Evolutionary conservation across 2,888 invertebrate genomes (phyloP).

Genomic region (Euphydryas editha): DNA sequence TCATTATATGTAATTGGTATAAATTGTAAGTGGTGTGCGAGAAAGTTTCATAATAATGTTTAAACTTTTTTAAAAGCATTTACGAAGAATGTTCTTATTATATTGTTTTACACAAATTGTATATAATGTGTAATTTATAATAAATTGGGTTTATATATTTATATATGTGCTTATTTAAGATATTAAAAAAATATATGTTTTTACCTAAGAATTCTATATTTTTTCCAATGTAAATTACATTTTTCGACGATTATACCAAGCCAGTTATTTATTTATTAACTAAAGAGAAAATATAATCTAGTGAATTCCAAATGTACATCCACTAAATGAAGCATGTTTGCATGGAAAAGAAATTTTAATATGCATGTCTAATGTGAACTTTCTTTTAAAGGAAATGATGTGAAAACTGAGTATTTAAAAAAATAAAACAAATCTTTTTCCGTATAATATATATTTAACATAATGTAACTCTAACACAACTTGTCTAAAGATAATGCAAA

Average conservation of each 20-base stretch:
- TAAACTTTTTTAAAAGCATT: background rate
- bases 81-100: too few species aligned
- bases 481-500: too few species aligned
- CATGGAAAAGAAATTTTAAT: constrained; percentile 8
- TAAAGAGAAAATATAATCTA: background rate
- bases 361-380: constrained; percentile 3
- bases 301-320: constrained; percentile 2
- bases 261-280: background rate
- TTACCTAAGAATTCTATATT: background rate
- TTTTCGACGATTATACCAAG: background rate
- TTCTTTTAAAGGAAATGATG: constrained; percentile 3
- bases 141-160: too few species aligned
- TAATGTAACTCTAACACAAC: background rate
- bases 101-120: too few species aligned
- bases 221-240: background rate
- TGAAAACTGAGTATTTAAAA: background rate
- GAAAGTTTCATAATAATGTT: background rate
- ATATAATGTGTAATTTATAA: too few species aligned
- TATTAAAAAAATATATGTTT: too few species aligned
- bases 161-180: too few species aligned
- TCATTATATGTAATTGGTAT: background rate
- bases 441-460: background rate
- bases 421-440: background rate
- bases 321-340: background rate
- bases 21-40: too few species aligned